Percentiles rank a stretch among this genome's conserved stretches.
phyloP scores from a whole-genome alignment of 2,113 vertebrate genomes.

The Arothron firmamentum region DNA sequence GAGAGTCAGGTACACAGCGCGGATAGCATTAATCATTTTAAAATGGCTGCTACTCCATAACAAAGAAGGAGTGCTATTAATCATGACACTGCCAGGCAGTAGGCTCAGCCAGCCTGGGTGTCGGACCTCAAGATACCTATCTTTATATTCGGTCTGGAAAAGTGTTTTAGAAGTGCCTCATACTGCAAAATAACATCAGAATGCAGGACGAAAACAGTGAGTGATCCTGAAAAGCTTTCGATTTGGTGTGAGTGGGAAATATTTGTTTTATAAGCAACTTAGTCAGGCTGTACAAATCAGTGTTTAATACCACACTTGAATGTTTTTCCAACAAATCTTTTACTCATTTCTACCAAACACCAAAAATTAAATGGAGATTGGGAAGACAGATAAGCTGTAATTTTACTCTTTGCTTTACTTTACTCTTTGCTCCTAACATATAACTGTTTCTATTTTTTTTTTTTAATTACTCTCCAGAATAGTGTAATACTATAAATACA shows the following conservation, averaged over 20 bases:
- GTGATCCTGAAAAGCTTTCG: constrained; percentile 25
- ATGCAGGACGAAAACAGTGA: constrained; percentile 1
- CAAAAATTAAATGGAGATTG: not conserved
- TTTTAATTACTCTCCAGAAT: not conserved
- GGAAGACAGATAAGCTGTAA: not conserved
- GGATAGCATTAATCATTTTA: not conserved
- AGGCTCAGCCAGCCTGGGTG: not conserved
- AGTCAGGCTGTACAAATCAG: constrained; percentile 10
- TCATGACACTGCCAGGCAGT: constrained; percentile 1
- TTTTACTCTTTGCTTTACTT: no score
- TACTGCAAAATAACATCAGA: constrained; percentile 4
- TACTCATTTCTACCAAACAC: constrained; percentile 38
- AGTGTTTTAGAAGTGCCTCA: constrained; percentile 6
- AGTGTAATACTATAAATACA: not conserved
- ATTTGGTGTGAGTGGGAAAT: constrained; percentile 2
- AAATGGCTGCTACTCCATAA: constrained; percentile 19
- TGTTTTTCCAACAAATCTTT: constrained; percentile 23
- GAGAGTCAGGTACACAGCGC: not conserved
- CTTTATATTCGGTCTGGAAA: constrained; percentile 5
- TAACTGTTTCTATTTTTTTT: no score
- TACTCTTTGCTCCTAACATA: no score
- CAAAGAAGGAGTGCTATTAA: not conserved
- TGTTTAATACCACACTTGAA: constrained; percentile 8
- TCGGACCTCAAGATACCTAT: constrained; percentile 37
- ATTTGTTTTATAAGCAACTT: not conserved